phyloP scores from a whole-genome alignment of 1,140 invertebrate genomes.

The Drosophila watanabei region DNA sequence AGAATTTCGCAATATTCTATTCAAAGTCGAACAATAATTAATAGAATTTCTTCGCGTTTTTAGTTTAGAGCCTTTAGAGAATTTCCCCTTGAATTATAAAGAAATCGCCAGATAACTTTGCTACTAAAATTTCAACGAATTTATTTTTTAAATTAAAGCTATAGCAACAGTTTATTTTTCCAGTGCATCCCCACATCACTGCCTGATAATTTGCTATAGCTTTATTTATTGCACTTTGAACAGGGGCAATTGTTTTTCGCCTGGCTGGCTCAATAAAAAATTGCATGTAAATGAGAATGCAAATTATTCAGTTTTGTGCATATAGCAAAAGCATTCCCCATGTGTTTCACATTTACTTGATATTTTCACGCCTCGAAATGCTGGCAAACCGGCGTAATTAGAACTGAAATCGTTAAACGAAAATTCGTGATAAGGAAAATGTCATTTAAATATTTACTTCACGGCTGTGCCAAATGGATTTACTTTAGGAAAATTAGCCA shows the following conservation, averaged over 20 bases:
- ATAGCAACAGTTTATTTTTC: not conserved
- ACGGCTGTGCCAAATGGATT: slow-evolving; percentile 35
- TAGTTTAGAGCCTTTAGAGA: not conserved
- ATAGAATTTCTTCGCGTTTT: too few relatives aligned
- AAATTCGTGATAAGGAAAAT: slow-evolving; percentile 54
- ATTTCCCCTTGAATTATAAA: too few relatives aligned
- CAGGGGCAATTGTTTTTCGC: slow-evolving; percentile 32
- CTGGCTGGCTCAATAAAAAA: slow-evolving; percentile 33
- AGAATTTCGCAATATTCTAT: not conserved
- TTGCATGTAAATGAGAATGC: slow-evolving; percentile 58
- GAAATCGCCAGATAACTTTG: too few relatives aligned
- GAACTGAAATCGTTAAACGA: slow-evolving; percentile 38
- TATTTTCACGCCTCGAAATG: slow-evolving; percentile 44
- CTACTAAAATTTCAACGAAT: too few relatives aligned
- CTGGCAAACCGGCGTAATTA: slow-evolving; percentile 32
- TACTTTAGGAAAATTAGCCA: not conserved
- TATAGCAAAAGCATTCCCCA: slow-evolving; percentile 16
- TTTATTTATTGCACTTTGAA: slow-evolving; percentile 74
- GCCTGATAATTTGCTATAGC: slow-evolving; percentile 49
- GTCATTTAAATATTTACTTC: slow-evolving; percentile 42
- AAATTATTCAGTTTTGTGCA: slow-evolving; percentile 40
- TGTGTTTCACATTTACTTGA: slow-evolving; percentile 27
- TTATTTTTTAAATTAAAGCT: not conserved
- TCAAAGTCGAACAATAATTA: not conserved
- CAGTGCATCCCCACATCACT: slow-evolving; percentile 9